phyloP scores from a whole-genome alignment of 1,140 invertebrate genomes.

The Drosophila lacertosa region DNA sequence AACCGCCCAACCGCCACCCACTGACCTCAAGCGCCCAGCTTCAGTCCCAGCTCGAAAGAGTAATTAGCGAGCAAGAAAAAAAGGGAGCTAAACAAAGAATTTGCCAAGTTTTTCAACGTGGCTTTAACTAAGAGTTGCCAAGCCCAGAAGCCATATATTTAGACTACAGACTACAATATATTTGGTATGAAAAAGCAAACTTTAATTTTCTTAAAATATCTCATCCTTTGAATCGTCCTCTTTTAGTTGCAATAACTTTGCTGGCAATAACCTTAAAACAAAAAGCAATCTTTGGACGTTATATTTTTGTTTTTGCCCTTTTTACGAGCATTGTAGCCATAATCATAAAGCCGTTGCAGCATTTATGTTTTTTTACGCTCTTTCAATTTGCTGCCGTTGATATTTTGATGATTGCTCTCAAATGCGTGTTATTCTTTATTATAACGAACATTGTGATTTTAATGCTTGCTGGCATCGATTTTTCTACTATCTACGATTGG shows the following conservation, averaged over 20 bases:
- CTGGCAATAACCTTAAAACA: neutral
- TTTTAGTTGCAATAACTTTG: neutral
- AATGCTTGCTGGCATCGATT: conserved; percentile 26
- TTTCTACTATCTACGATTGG: conserved; percentile 3
- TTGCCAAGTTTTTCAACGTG: no score
- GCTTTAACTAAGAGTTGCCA: no score
- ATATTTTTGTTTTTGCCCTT: neutral
- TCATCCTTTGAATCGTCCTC: neutral
- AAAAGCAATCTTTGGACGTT: conserved; percentile 1
- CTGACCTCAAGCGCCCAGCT: no score
- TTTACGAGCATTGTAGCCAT: conserved; percentile 18
- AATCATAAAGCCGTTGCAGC: conserved; percentile 26
- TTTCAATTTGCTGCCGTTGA: conserved; percentile 44
- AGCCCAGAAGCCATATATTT: no score
- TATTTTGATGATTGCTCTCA: conserved; percentile 32
- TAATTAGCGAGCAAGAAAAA: no score
- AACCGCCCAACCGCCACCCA: no score
- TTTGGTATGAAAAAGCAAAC: neutral
- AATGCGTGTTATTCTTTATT: conserved; percentile 45
- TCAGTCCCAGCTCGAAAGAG: no score
- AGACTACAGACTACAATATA: no score
- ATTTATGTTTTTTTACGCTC: conserved; percentile 42
- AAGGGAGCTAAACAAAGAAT: no score
- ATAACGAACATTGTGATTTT: conserved; percentile 22
- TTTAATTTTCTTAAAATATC: neutral